Percentiles rank a stretch among this genome's conserved stretches.
Conservation (phyloP, 1,140 invertebrate genomes). For the Caenorhabditis remanei region DNA sequence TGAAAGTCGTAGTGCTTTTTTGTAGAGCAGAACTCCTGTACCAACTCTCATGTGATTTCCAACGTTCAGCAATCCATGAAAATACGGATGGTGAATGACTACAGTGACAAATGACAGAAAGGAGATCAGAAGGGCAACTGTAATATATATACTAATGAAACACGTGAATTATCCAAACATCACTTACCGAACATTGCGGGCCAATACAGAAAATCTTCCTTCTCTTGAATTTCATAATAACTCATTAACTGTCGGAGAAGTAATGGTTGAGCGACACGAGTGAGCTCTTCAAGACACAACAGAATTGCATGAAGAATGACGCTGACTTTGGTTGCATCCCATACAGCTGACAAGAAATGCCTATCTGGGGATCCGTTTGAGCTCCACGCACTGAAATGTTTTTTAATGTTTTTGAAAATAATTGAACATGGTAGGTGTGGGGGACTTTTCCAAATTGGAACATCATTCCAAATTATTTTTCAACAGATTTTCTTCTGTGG, state of each 20-base stretch:
- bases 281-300: background rate
- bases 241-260: slow-evolving; percentile 27
- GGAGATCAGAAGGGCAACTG: background rate
- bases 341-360: background rate
- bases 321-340: background rate
- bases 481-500: too few relatives aligned
- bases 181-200: background rate
- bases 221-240: background rate
- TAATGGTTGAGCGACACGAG: slow-evolving; percentile 5
- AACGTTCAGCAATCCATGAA: slow-evolving; percentile 4
- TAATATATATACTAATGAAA: background rate
- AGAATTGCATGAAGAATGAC: background rate
- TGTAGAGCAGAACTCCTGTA: slow-evolving; percentile 8
- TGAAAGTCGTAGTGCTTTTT: background rate
- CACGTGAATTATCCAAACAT: background rate
- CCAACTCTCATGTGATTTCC: slow-evolving; percentile 1
- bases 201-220: background rate
- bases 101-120: background rate
- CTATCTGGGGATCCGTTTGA: too few relatives aligned
- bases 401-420: too few relatives aligned
- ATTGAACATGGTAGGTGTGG: too few relatives aligned
- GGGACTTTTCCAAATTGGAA: too few relatives aligned
- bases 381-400: too few relatives aligned
- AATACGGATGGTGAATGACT: background rate
- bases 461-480: too few relatives aligned